These are phyloP conservation scores for Exocentrus adspersus DNA, from an alignment of 2,888 invertebrate species.

Conservation along the genomic window DNA sequence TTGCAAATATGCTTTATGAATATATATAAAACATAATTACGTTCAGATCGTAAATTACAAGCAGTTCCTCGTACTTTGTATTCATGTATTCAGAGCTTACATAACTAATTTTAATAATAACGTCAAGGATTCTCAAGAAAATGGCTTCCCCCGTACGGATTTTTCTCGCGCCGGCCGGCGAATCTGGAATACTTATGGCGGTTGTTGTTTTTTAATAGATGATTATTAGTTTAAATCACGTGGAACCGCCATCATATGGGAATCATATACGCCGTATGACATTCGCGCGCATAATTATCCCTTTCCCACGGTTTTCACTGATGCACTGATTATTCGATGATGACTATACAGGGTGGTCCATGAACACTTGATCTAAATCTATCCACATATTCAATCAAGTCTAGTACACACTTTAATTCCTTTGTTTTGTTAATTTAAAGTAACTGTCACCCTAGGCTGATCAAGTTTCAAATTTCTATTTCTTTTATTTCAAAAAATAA, in stretches of 20 bases:
- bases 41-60: not conserved
- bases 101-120: not conserved
- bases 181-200: no score
- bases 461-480: no score
- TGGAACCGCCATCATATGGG: conserved; percentile 10
- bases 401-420: no score
- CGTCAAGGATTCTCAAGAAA: not conserved
- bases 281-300: conserved; percentile 12
- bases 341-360: not conserved
- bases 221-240: not conserved
- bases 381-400: no score
- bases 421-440: no score
- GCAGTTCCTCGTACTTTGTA: not conserved
- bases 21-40: conserved; percentile 1
- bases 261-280: conserved; percentile 16
- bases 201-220: not conserved
- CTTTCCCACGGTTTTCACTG: conserved; percentile 23
- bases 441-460: no score
- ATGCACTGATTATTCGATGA: conserved; percentile 1
- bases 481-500: no score
- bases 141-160: not conserved
- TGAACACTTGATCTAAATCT: no score
- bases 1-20: not conserved
- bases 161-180: not conserved
- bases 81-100: not conserved